Evolutionary conservation across 2,888 invertebrate species (phyloP).

Genomic region (Phyllotreta striolata): DNA sequence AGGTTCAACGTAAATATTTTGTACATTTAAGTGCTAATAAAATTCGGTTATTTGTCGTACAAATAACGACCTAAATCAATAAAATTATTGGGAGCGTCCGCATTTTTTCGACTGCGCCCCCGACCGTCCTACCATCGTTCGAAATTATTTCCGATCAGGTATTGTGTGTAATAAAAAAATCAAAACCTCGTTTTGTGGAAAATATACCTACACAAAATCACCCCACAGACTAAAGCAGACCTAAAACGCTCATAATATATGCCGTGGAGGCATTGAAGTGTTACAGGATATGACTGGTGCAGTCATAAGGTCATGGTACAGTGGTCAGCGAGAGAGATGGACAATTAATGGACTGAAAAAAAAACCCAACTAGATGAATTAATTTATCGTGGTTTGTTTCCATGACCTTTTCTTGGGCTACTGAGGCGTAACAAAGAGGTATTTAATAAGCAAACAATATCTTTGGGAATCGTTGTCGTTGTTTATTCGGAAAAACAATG

Average conservation of each 20-base stretch:
- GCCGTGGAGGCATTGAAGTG: slow-evolving; percentile 54
- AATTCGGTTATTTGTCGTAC: no score
- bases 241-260: slow-evolving; percentile 39
- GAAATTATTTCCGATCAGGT: no score
- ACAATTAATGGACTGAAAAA: slow-evolving; percentile 54
- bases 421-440: slow-evolving; percentile 24
- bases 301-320: slow-evolving; percentile 57
- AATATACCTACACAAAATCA: slow-evolving; percentile 1
- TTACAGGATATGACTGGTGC: slow-evolving; percentile 59
- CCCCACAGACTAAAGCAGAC: slow-evolving; percentile 21
- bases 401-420: slow-evolving; percentile 29
- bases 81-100: no score
- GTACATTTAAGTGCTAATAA: no score
- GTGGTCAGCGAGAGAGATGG: slow-evolving; percentile 52
- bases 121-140: no score
- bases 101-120: no score
- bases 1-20: no score
- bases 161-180: background rate
- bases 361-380: slow-evolving; percentile 42
- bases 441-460: slow-evolving; percentile 17
- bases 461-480: slow-evolving; percentile 6
- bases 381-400: slow-evolving; percentile 38
- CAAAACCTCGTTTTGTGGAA: background rate
- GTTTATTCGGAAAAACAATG: slow-evolving; percentile 3
- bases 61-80: no score